These are phyloP conservation scores for Sebastiscus tertius DNA, from an alignment of 2,797 vertebrate species.

Conservation along the genomic window DNA sequence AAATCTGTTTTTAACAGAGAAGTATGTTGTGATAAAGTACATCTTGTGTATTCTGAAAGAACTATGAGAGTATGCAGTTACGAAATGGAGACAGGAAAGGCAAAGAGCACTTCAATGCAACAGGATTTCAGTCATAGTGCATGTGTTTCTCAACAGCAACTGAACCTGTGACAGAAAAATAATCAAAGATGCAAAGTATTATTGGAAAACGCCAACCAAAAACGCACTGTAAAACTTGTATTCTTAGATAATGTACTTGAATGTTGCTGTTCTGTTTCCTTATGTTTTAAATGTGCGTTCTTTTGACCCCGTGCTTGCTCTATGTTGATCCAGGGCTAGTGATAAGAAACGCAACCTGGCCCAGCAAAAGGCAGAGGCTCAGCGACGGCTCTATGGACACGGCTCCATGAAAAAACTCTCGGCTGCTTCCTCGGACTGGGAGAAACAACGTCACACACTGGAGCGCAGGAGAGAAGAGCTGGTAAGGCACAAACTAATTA, in stretches of 20 bases:
- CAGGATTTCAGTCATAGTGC: not conserved
- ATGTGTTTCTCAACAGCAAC: not conserved
- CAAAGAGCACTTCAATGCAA: not conserved
- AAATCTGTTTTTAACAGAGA: not conserved
- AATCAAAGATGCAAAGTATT: not conserved
- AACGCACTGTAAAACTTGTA: not conserved
- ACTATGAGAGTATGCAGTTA: not conserved
- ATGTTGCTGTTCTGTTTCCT: not conserved
- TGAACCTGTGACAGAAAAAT: not conserved
- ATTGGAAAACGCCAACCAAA: not conserved
- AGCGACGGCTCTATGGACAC: conserved; percentile 94
- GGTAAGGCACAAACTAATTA: conserved; percentile 75
- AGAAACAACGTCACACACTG: conserved; percentile 93
- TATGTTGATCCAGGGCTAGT: conserved; percentile 86
- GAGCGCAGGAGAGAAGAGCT: conserved; percentile 94
- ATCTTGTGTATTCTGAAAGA: not conserved
- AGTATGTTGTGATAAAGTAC: not conserved
- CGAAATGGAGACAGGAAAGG: not conserved
- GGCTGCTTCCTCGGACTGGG: conserved; percentile 93
- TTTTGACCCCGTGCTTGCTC: conserved; percentile 4
- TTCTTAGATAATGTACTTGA: not conserved
- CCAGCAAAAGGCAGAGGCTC: conserved; percentile 97
- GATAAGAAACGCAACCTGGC: conserved; percentile 97
- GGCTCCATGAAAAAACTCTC: conserved; percentile 90
- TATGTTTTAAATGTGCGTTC: not conserved